Evolutionary conservation across 2,113 vertebrate genomes (phyloP).

Genomic region (Paralichthys olivaceus): DNA sequence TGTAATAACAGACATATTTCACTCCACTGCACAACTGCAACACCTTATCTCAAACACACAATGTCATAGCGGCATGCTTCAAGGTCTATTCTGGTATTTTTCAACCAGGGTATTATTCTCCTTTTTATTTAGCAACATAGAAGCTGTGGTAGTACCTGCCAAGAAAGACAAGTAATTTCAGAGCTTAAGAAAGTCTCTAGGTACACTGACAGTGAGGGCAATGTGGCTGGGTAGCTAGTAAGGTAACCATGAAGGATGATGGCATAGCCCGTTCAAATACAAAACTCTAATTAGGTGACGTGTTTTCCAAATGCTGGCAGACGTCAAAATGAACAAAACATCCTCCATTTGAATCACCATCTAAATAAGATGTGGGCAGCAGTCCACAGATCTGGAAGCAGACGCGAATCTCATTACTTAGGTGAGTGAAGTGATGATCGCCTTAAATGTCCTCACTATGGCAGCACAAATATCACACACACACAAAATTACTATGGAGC

Average conservation of each 20-base stretch:
- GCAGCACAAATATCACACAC: not conserved
- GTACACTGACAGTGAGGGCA: not conserved
- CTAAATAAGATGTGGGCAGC: too few relatives aligned
- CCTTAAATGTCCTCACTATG: not conserved
- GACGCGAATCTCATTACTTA: not conserved
- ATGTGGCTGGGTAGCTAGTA: not conserved
- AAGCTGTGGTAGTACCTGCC: not conserved
- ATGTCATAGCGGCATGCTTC: not conserved
- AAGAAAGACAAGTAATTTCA: not conserved
- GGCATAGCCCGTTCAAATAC: not conserved
- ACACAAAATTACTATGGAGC: not conserved
- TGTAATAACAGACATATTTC: not conserved
- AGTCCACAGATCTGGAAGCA: not conserved
- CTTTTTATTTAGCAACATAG: not conserved
- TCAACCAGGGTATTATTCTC: not conserved
- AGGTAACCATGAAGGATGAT: not conserved
- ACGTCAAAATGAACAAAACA: too few relatives aligned
- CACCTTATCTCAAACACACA: not conserved
- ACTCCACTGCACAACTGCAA: not conserved
- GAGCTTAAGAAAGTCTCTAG: not conserved
- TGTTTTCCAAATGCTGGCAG: not conserved
- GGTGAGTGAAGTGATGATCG: not conserved
- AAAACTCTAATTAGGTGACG: not conserved
- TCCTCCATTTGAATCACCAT: too few relatives aligned
- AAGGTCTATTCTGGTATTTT: not conserved